Evolutionary conservation across 2,888 invertebrate genomes (phyloP).

Genomic region (Mesorhabditis sp.): DNA sequence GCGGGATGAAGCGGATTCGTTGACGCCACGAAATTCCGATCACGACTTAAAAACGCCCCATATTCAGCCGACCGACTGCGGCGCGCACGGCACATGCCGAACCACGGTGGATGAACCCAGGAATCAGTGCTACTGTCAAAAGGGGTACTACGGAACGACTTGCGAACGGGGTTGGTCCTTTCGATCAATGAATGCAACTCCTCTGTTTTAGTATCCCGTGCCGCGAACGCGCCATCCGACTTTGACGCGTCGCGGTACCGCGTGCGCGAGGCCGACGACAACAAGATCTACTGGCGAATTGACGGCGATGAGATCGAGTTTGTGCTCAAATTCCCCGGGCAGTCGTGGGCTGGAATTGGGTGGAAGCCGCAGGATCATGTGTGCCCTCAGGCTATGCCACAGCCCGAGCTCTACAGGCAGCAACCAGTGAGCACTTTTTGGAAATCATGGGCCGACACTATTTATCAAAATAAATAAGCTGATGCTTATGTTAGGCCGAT

Average conservation of each 20-base stretch:
- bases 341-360: slow-evolving; percentile 83
- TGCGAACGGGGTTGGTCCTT: slow-evolving; percentile 29
- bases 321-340: slow-evolving; percentile 80
- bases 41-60: background rate
- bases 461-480: too few relatives aligned
- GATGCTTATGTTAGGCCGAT: too few relatives aligned
- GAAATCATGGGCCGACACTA: too few relatives aligned
- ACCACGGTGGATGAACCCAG: slow-evolving; percentile 58
- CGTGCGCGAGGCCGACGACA: slow-evolving; percentile 64
- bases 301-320: slow-evolving; percentile 74
- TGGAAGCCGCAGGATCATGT: slow-evolving; percentile 72
- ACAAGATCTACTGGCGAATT: slow-evolving; percentile 79
- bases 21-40: background rate
- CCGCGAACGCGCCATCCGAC: slow-evolving; percentile 13
- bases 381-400: slow-evolving; percentile 17
- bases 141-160: slow-evolving; percentile 71
- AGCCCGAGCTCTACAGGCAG: background rate
- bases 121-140: slow-evolving; percentile 77
- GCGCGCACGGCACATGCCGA: slow-evolving; percentile 77
- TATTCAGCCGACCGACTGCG: slow-evolving; percentile 69
- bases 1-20: background rate
- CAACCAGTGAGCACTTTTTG: background rate
- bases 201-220: background rate
- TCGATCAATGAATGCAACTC: background rate
- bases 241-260: slow-evolving; percentile 42